A percentile compares a stretch with the other conserved stretches of the same genome.
Conservation (phyloP, 92 coral and sea anemone species). For the Porites divaricata region DNA sequence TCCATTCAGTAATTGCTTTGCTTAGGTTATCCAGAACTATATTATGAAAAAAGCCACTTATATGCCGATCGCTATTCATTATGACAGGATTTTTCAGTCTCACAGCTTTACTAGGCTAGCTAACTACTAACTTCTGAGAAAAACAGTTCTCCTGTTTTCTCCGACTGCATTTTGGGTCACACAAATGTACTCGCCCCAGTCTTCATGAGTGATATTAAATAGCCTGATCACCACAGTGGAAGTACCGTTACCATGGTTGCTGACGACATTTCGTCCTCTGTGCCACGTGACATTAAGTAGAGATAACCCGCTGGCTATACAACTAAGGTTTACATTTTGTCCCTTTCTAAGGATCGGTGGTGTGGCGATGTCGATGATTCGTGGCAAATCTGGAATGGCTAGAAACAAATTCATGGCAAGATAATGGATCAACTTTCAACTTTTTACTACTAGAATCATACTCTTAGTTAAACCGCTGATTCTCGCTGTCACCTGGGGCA, state of each 20-base stretch:
- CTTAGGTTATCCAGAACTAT: too few species aligned
- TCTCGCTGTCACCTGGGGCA: background rate
- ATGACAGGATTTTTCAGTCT: background rate
- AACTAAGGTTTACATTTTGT: constrained; percentile 23
- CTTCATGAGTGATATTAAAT: background rate
- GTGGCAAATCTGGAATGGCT: constrained; percentile 24
- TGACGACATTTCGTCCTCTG: background rate
- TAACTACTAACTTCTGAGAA: background rate
- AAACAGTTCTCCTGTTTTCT: constrained; percentile 5
- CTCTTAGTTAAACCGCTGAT: background rate
- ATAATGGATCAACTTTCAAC: background rate
- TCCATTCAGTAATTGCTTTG: too few species aligned
- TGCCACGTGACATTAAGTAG: constrained; percentile 20
- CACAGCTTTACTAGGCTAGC: background rate
- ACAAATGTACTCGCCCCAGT: constrained; percentile 25
- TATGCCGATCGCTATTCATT: background rate
- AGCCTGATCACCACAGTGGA: background rate
- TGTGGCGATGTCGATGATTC: constrained; percentile 9
- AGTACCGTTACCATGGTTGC: background rate
- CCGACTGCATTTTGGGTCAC: constrained; percentile 17
- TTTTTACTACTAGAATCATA: background rate
- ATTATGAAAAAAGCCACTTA: too few species aligned
- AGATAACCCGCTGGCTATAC: constrained; percentile 5
- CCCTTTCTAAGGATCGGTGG: constrained; percentile 16
- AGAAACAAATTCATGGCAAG: background rate